Evolutionary conservation across 2,888 invertebrate genomes (phyloP).

Genomic region (Papilio gigon): DNA sequence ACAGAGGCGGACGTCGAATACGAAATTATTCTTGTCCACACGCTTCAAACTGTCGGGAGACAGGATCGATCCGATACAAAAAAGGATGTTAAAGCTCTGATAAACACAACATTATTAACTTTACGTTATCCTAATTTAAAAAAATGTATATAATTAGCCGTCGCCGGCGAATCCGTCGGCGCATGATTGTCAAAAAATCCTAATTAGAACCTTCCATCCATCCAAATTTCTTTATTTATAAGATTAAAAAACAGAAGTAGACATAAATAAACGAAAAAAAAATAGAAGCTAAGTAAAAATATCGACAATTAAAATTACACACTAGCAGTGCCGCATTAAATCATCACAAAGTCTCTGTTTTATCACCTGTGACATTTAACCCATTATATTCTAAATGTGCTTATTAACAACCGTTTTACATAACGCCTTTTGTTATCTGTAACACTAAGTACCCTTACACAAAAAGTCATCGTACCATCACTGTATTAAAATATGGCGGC

Average conservation of each 20-base stretch:
- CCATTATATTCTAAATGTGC: conserved; percentile 5
- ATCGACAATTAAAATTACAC: not conserved
- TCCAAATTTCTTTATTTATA: too few species aligned
- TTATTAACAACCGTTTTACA: conserved; percentile 19
- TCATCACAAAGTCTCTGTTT: not conserved
- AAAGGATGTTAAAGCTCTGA: conserved; percentile 10
- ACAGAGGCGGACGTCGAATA: conserved; percentile 66
- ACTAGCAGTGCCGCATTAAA: not conserved
- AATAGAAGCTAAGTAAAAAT: not conserved
- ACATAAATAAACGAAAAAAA: not conserved
- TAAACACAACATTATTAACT: not conserved
- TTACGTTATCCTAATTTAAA: too few species aligned
- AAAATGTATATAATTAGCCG: too few species aligned
- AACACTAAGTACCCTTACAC: conserved; percentile 14
- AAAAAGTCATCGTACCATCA: conserved; percentile 38
- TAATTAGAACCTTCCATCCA: too few species aligned
- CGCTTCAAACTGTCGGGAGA: conserved; percentile 15
- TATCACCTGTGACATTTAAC: not conserved
- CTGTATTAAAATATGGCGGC: conserved; percentile 57
- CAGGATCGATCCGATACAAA: not conserved
- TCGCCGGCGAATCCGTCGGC: too few species aligned
- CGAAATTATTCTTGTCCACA: conserved; percentile 46
- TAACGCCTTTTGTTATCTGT: conserved; percentile 24
- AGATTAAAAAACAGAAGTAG: not conserved
- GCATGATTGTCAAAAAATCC: too few species aligned